A percentile compares a stretch with the other conserved stretches of the same genome.
Evolutionary conservation across 1,140 invertebrate genomes (phyloP).

Genomic region (Euura saliciscinereae): DNA sequence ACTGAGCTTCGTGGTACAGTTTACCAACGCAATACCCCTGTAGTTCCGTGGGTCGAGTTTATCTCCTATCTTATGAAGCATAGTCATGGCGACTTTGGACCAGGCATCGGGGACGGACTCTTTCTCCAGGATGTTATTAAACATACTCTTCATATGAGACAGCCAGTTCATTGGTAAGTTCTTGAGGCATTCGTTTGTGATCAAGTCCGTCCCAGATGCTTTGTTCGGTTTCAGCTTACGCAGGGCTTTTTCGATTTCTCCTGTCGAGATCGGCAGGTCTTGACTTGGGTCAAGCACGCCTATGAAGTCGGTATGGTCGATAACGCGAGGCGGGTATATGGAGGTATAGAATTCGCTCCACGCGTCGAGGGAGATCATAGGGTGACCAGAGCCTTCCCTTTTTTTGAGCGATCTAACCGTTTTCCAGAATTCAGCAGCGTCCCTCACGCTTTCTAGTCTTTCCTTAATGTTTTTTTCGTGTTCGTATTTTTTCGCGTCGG

Average conservation of each 20-base stretch:
- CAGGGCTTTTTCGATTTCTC: constrained; percentile 13
- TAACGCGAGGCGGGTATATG: too few species aligned
- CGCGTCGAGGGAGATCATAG: too few species aligned
- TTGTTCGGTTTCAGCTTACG: constrained; percentile 18
- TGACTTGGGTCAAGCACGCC: neutral
- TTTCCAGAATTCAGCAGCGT: too few species aligned
- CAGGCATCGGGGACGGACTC: neutral
- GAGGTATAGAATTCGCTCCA: too few species aligned
- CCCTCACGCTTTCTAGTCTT: too few species aligned
- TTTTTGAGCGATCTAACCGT: too few species aligned
- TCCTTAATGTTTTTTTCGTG: too few species aligned
- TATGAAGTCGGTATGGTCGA: too few species aligned
- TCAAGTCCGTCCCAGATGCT: neutral
- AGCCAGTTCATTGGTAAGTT: constrained; percentile 8
- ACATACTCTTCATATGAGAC: neutral
- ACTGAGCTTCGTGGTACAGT: constrained; percentile 21
- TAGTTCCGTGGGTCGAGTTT: constrained; percentile 17
- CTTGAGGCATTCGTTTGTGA: constrained; percentile 11
- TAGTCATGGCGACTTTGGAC: neutral
- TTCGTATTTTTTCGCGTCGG: too few species aligned
- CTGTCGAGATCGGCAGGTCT: constrained; percentile 5
- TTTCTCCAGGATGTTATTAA: neutral
- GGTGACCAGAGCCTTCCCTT: too few species aligned
- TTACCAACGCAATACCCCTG: constrained; percentile 12
- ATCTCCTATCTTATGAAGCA: constrained; percentile 12